These are phyloP conservation scores for Busseola fusca DNA, from an alignment of 2,888 invertebrate species.

Conservation along the genomic window DNA sequence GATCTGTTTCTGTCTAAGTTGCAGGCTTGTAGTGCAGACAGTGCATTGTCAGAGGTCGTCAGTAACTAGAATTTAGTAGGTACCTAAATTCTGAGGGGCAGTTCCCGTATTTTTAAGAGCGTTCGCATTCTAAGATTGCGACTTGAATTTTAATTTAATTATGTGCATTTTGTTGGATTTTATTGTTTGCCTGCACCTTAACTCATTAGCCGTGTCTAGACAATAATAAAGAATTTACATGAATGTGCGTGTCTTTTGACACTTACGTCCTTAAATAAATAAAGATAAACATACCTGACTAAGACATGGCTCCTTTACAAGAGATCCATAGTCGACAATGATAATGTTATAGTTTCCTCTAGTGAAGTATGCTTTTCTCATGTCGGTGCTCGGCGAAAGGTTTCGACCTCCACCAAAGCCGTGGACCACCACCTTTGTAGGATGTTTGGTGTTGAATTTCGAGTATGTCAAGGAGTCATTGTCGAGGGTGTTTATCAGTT, in stretches of 20 bases:
- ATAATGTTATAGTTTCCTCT: constrained; percentile 95
- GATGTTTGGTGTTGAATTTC: constrained; percentile 93
- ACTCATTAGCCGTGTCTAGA: not conserved
- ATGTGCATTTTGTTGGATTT: too few relatives aligned
- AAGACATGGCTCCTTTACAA: constrained; percentile 95
- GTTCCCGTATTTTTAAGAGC: not conserved
- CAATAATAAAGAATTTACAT: not conserved
- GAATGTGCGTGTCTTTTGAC: too few relatives aligned
- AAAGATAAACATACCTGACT: constrained; percentile 89
- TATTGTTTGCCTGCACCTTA: not conserved
- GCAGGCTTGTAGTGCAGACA: not conserved
- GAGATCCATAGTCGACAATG: constrained; percentile 94
- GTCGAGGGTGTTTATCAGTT: constrained; percentile 91
- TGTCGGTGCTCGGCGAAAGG: constrained; percentile 94
- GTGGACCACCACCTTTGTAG: constrained; percentile 96
- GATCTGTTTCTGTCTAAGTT: not conserved
- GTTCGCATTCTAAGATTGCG: not conserved
- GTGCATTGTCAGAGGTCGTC: not conserved
- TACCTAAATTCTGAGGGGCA: too few relatives aligned
- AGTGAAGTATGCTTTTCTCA: constrained; percentile 94
- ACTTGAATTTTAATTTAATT: not conserved
- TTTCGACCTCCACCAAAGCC: constrained; percentile 96
- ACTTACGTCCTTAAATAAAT: not conserved
- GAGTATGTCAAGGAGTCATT: constrained; percentile 92
- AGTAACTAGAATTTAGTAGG: too few relatives aligned